Evolutionary conservation across 2,888 invertebrate genomes (phyloP), one percentile per base, ranked within the genome.

Genomic region (Lomographa bimaculata): DNA sequence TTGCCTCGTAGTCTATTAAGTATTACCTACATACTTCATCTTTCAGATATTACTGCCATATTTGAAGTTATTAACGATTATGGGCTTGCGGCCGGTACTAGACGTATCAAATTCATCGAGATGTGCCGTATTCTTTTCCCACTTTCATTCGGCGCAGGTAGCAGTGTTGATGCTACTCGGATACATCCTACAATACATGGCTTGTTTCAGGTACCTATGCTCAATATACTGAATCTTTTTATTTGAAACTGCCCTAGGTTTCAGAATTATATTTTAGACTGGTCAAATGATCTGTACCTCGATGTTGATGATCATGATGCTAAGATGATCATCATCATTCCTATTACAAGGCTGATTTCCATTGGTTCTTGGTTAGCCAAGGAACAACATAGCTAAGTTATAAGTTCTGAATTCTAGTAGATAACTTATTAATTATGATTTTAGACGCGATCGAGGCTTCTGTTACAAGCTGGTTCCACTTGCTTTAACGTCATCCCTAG

Each of bases 131-230:
- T 89, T 91, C 55, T 79, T 94, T 18, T 93, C 93, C 21, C 92
- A 92, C 64, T 79, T 93, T 23, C 95, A 96, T 71, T 92, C 94
- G 3, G 67, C 92, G 7, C 90, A 94, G 71, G 92, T 95, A 5
- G 89, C 93, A 21, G 68, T 92, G 32, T 83, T 94, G 30, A 91
- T 95, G 82, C 80, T 92, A 44, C 62, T 92, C 43, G 95, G 96
- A 55, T 96, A 96, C 64, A 75, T 94, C 34, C 79, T 96, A 8
- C 95, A 96, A 66, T 96, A 94, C 64, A 92, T 95, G 90, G 92
- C 95, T 35, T 95, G 95, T 69, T 96, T 93, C 70, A 91, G 94
- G 93, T 93, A 71, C n/a, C n/a, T n/a, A n/a, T n/a, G n/a, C n/a
- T 2, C 6, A 4, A 21, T n/a, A n/a, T n/a, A n/a, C n/a, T n/a